A percentile compares a stretch with the other conserved stretches of the same genome.
These are phyloP conservation scores for Dicaeum eximium DNA, from an alignment of 2,113 vertebrate genomes.

Conservation along the genomic window DNA sequence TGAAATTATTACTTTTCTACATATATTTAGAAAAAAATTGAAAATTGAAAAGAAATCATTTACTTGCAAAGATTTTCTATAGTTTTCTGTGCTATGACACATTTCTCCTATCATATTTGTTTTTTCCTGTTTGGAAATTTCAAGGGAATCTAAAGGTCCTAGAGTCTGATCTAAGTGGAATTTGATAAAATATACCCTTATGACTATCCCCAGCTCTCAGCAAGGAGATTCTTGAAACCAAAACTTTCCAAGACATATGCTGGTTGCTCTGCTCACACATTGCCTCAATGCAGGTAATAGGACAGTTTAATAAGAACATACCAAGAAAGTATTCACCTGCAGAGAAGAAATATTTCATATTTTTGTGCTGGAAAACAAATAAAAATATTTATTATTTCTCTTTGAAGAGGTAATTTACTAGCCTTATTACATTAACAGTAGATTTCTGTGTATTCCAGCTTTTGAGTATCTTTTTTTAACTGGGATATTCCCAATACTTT, in stretches of 20 bases:
- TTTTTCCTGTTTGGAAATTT: background rate
- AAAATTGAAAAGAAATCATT: background rate
- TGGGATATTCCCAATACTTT: background rate
- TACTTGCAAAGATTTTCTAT: background rate
- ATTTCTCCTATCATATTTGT: background rate
- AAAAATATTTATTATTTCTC: background rate
- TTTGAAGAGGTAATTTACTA: background rate
- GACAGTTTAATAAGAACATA: background rate
- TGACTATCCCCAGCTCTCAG: background rate
- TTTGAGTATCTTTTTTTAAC: background rate
- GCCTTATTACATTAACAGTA: background rate
- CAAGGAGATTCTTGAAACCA: background rate
- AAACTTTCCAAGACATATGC: background rate
- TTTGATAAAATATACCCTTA: background rate
- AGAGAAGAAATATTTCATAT: background rate
- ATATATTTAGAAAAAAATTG: background rate
- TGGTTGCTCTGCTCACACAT: rapidly evolving
- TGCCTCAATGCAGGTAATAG: background rate
- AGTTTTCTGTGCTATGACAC: background rate
- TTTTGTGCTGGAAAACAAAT: background rate
- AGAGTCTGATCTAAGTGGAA: background rate
- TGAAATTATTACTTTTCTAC: background rate
- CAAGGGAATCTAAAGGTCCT: background rate
- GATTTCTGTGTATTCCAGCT: background rate
- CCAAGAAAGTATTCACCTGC: background rate